These are phyloP conservation scores for Strix aluco DNA, from an alignment of 2,113 vertebrate species.

Conservation along the genomic window DNA sequence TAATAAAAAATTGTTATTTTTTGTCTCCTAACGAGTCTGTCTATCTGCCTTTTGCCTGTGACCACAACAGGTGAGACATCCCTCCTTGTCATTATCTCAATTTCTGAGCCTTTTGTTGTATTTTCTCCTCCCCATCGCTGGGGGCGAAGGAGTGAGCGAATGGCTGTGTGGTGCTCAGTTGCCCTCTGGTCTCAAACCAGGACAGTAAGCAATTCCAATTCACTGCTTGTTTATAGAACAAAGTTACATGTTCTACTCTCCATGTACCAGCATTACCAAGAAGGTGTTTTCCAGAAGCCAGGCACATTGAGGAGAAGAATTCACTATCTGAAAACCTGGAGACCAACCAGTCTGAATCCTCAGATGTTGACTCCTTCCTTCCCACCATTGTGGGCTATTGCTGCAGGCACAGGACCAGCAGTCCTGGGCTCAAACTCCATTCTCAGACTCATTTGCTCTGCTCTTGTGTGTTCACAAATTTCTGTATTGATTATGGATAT, in stretches of 20 bases:
- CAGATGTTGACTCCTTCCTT: background rate
- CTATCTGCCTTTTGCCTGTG: too few species aligned
- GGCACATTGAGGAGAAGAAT: background rate
- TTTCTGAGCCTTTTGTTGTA: too few species aligned
- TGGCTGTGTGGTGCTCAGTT: too few species aligned
- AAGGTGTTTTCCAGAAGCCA: background rate
- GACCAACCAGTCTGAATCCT: background rate
- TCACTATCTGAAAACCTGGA: background rate
- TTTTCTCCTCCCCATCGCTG: too few species aligned
- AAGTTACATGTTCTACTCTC: background rate
- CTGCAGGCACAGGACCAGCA: fast-evolving
- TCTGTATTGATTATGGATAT: background rate
- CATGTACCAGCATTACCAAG: background rate
- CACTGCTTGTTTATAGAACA: background rate
- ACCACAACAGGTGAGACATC: too few species aligned
- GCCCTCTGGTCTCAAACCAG: too few species aligned
- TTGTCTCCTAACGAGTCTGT: too few species aligned
- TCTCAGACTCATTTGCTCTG: background rate
- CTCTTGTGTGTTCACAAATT: background rate
- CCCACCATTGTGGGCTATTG: background rate
- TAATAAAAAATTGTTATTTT: too few species aligned
- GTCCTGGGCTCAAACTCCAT: background rate
- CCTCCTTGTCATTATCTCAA: too few species aligned
- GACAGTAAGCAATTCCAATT: background rate
- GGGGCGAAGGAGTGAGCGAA: too few species aligned